These are phyloP conservation scores for Drosophila ochracea DNA, from an alignment of 2,888 invertebrate species.

Conservation along the genomic window DNA sequence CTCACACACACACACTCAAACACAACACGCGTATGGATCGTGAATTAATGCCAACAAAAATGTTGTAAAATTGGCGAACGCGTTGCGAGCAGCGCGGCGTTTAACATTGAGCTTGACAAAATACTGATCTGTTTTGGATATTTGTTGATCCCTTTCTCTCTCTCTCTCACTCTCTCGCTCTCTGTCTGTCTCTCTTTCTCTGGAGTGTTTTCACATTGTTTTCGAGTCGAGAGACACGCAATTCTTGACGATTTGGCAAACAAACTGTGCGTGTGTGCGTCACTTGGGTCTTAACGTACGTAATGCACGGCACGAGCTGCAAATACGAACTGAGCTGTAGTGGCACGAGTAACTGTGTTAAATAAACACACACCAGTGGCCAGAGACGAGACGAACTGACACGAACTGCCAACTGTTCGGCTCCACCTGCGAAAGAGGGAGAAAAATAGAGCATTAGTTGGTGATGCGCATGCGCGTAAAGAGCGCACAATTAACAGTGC, in stretches of 20 bases:
- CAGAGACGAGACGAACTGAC: conserved; percentile 30
- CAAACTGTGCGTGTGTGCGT: neutral
- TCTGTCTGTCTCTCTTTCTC: neutral
- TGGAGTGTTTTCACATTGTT: conserved; percentile 47
- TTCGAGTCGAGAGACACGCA: conserved; percentile 33
- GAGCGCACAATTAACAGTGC: conserved; percentile 1
- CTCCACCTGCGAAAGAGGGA: conserved; percentile 46
- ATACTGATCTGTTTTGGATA: conserved; percentile 33
- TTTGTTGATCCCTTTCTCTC: neutral
- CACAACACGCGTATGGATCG: neutral
- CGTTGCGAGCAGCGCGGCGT: conserved; percentile 34
- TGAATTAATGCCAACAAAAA: conserved; percentile 37
- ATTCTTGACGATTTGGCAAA: conserved; percentile 7
- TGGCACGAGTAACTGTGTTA: conserved; percentile 73
- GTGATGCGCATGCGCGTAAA: conserved; percentile 56
- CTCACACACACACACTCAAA: conserved; percentile 7
- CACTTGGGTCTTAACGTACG: conserved; percentile 4
- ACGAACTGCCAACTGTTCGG: conserved; percentile 21
- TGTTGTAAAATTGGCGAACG: conserved; percentile 18
- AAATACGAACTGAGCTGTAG: conserved; percentile 71
- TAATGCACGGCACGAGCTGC: conserved; percentile 68
- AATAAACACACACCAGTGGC: conserved; percentile 66
- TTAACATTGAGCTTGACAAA: conserved; percentile 52
- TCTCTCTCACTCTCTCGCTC: neutral
- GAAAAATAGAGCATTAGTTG: conserved; percentile 9